A percentile compares a stretch with the other conserved stretches of the same genome.
These are phyloP conservation scores for Orthonychiurus folsomi DNA, from an alignment of 2,888 invertebrate genomes.

Conservation along the genomic window DNA sequence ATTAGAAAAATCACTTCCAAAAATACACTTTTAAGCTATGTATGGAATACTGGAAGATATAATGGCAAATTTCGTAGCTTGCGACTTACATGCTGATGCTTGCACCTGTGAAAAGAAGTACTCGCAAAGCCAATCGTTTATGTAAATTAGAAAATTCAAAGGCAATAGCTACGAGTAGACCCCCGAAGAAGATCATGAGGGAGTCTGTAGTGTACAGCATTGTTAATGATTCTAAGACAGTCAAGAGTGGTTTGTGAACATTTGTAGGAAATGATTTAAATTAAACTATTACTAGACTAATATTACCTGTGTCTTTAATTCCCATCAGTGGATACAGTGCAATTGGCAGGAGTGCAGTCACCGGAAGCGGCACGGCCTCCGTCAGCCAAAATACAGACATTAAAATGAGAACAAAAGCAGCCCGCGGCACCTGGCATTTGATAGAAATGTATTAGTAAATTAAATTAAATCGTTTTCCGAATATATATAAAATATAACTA, in stretches of 20 bases:
- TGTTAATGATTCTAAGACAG: constrained; percentile 26
- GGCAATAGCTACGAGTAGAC: constrained; percentile 48
- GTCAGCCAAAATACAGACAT: constrained; percentile 79
- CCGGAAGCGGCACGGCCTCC: constrained; percentile 68
- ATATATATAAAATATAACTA: too few species aligned
- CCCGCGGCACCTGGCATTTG: constrained; percentile 53
- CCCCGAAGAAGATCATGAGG: constrained; percentile 43
- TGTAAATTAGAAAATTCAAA: constrained; percentile 49
- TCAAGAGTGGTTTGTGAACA: background rate
- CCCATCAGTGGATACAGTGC: constrained; percentile 73
- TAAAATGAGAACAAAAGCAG: constrained; percentile 66
- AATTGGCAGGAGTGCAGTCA: constrained; percentile 74
- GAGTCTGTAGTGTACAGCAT: constrained; percentile 40
- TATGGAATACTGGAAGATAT: background rate
- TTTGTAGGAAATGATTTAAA: background rate
- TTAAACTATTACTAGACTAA: background rate
- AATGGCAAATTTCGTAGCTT: background rate
- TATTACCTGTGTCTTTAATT: constrained; percentile 10
- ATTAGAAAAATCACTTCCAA: background rate
- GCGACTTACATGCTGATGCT: constrained; percentile 24
- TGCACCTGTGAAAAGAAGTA: constrained; percentile 43
- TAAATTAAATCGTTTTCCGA: too few species aligned
- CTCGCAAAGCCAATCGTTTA: constrained; percentile 47
- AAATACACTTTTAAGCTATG: background rate
- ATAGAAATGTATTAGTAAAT: constrained; percentile 1